Conservation (phyloP, 2,797 vertebrate genomes). For the Cygnus olor region DNA sequence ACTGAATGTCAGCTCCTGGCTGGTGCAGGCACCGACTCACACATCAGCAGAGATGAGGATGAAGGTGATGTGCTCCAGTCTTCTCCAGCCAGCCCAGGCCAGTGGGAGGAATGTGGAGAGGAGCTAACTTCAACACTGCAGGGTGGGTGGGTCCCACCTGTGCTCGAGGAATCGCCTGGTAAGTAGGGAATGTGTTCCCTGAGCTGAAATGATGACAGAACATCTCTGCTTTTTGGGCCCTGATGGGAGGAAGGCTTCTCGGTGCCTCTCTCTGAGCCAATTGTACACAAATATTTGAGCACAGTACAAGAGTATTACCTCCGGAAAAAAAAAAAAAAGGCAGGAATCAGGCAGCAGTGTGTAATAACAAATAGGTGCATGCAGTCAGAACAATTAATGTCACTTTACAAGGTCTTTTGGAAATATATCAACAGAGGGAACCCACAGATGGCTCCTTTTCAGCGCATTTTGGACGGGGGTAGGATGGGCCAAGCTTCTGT, state of each 20-base stretch:
- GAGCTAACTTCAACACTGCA: background rate
- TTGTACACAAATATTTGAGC: background rate
- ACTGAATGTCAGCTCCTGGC: constrained; percentile 45
- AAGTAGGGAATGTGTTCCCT: background rate
- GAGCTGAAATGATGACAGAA: background rate
- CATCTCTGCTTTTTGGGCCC: background rate
- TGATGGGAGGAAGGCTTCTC: background rate
- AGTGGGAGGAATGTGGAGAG: constrained; percentile 11
- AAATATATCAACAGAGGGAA: constrained; percentile 75
- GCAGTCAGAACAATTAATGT: constrained; percentile 76
- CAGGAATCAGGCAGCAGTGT: constrained; percentile 22
- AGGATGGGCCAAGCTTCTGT: background rate
- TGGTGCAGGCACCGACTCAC: constrained; percentile 47
- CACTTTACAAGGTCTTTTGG: constrained; percentile 76
- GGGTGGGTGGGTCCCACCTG: background rate
- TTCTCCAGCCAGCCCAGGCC: constrained; percentile 12
- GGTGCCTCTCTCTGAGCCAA: background rate
- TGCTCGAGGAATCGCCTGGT: background rate
- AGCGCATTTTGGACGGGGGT: constrained; percentile 63
- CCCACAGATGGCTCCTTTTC: constrained; percentile 74
- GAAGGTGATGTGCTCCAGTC: constrained; percentile 52
- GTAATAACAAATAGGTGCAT: constrained; percentile 55
- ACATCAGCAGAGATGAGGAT: constrained; percentile 49
- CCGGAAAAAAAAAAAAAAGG: background rate
- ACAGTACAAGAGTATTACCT: background rate